Evolutionary conservation across 2,113 vertebrate genomes (phyloP), one percentile per base, ranked within the genome.

Genomic region (Pitta sordida): DNA sequence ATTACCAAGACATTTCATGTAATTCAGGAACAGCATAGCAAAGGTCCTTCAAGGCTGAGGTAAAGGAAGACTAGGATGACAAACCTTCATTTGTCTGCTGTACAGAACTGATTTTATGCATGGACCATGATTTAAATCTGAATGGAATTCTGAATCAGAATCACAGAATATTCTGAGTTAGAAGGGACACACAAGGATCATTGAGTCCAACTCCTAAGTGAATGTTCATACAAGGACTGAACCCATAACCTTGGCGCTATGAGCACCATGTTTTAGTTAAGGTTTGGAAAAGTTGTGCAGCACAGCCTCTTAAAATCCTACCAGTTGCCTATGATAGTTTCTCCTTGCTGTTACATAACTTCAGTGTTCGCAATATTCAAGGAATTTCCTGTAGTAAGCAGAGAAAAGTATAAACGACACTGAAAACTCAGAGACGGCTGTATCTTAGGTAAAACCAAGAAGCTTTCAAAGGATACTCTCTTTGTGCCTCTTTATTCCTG

Each of bases 331-430:
- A 19, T 3, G 18, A 59, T 36, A 74, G 59, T 46, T 79, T n/a
- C 21, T 55, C 58, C 77, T 89, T 94, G 62, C 49, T 69, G 85
- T 89, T 80, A 96, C 52, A 56, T 87, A 94, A 93, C 80, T 75
- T 77, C 29, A 29, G 36, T 56, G 69, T 73, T 92, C 69, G 56
- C 52, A 85, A 73, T 77, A 94, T 93, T 63, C 64, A 49, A 91
- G 74, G 80, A 84, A 96, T 96, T 93, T 94, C 88, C 85, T 94
- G 65, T 85, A 90, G 63, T 86, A 93, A 88, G 34, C 39, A 92
- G 36, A 92, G 56, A 67, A 84, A 59, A 74, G 49, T 76, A 74
- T 43, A 84, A 62, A 70, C 24, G 29, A 70, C 74, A 37, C 46
- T 29, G 62, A 79, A 88, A 91, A 86, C 23, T 58, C n/a, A 3